Base-by-base conservation (phyloP, 2,888 invertebrate species). In the Hipparchia sbordonii region DNA sequence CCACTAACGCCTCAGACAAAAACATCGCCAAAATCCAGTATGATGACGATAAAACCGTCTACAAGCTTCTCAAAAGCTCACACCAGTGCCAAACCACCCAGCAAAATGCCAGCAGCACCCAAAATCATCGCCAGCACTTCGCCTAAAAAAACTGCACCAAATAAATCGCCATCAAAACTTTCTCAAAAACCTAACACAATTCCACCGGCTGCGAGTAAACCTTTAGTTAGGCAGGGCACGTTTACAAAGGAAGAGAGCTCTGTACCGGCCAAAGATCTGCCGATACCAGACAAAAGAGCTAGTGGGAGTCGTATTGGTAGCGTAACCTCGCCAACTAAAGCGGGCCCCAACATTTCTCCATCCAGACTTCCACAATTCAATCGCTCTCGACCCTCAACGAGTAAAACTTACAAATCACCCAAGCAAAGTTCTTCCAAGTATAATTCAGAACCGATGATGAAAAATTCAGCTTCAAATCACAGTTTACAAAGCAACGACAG, bases 201-300 rank as follows among this genome's bases (percentile, higher is more conserved):
- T 62, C 86, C 89, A 7, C 77, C 86, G 1, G 80, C 82, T 33
- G 84, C 87, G 8, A 80, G 85, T 6, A 93, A 91, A 78, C 93
- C 95, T 0, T 86, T 97, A 54, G 97, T 97, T 78, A 95, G 98
- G 48, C 98, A 98, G 87, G 98, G 98, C 12, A 98, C 98, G 0
- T 98, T 98, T 85, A 97, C 98, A 0, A 98, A 98, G 89, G 98
- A 98, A 80, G 97, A 97, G 57, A 92, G 92, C 77, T 85, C 88
- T 0, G 87, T 92, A 0, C 89, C 90, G 0, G 81, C 92, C 0
- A 87, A 87, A 79, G 87, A 90, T 72, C 80, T 90, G 62, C 91
- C 89, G 0, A 85, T 87, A 52, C 88, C 91, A 1, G 89, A 88
- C 52, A 90, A 82, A 77, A 87, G 84, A 77, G 78, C 81, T 0